Evolutionary conservation across 1,140 invertebrate species (phyloP), one percentile per base, ranked within the genome.

Genomic region (Neelides sp.): DNA sequence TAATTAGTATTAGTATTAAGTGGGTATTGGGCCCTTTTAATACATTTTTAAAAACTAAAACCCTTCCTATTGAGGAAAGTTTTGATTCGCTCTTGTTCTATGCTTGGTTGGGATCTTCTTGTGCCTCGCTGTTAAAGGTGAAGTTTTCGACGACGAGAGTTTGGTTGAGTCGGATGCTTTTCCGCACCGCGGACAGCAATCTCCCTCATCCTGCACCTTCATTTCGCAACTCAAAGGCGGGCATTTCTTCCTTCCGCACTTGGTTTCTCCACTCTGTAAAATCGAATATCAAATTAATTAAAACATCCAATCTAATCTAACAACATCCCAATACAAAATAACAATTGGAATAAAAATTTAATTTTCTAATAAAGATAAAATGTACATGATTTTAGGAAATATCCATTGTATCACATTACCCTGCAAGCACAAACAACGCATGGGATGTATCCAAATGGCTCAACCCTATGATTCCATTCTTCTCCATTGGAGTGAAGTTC

Each of bases 391-490:
- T 27, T 20, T 7, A 48, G 10, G 23, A 13, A 0, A 44, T 10
- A 5, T 39, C 23, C n/a, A 5, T 39, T 1, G 12, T 54, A n/a
- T 32, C 4, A 49, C 19, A 10, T 75, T 69, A 90, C 86, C 75
- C 88, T 85, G 73, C 87, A 91, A 57, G 79, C 74, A 66, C 87
- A 91, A 52, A 79, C 83, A 60, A 90, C 78, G 64, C 86, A 91
- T 64, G 84, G 83, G 63, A 85, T 79, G 62, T 83, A 82, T 10
- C 85, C 85, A 58, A 86, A 79, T 7, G 68, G 65, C 61, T 80
- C 79, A 44, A 91, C 73, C 7, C 77, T 75, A 1, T 86, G 86
- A 72, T 90, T 84, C 75, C 85, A 90, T 63, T 86, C 82, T 59
- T 80, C 77, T 8, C 85, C 85, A 62, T 90, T 90, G 47, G 78